phyloP scores from a whole-genome alignment of 2,113 vertebrate genomes.

The Pungitius pungitius region DNA sequence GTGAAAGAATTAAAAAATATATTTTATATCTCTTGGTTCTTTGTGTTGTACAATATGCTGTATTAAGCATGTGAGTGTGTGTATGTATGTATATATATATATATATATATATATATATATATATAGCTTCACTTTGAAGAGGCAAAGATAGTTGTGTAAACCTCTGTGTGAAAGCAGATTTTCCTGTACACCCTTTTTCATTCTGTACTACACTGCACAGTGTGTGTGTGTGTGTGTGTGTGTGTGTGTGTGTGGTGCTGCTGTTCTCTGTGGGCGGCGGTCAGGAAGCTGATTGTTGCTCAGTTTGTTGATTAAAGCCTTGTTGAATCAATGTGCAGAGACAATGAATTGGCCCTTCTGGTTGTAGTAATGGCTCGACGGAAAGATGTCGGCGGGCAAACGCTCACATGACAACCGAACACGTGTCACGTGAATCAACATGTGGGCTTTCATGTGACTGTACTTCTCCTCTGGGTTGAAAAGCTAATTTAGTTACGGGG shows the following conservation, averaged over 20 bases:
- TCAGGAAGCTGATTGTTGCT: conserved; percentile 23
- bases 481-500: not conserved
- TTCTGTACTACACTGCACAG: not conserved
- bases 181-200: no score
- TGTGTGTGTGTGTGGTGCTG: no score
- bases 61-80: no score
- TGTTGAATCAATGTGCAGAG: not conserved
- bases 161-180: not conserved
- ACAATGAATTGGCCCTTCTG: not conserved
- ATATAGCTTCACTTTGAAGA: not conserved
- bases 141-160: not conserved
- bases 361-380: not conserved
- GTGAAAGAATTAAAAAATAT: no score
- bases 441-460: not conserved
- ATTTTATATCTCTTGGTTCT: not conserved
- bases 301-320: not conserved
- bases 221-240: no score
- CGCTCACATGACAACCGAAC: not conserved
- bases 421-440: not conserved
- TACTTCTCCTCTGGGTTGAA: not conserved
- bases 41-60: not conserved
- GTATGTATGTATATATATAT: no score
- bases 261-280: conserved; percentile 7
- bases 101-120: not conserved
- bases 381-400: not conserved